Conservation (phyloP, 2,888 invertebrate genomes). For the Diarsia dahlii region DNA sequence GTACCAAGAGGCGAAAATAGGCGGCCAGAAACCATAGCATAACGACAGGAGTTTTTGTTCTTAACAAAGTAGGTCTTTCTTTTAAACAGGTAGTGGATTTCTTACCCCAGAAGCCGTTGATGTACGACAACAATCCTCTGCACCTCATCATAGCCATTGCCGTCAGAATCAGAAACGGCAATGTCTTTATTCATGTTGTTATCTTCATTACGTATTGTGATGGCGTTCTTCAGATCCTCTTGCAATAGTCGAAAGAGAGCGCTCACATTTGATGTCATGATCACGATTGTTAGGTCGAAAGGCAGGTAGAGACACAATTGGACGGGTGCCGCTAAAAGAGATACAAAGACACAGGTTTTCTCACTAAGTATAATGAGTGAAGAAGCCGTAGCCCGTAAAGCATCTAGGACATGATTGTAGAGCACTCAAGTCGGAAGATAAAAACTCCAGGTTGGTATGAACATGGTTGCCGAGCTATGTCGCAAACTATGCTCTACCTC, state of each 20-base stretch:
- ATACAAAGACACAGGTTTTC: neutral
- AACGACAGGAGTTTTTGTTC: neutral
- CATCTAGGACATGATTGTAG: neutral
- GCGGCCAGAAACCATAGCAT: neutral
- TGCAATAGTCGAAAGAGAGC: constrained; percentile 62
- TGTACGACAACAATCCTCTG: constrained; percentile 54
- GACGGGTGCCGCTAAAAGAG: constrained; percentile 50
- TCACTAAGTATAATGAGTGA: neutral
- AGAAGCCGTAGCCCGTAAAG: neutral
- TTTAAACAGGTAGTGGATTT: neutral
- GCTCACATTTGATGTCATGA: constrained; percentile 64
- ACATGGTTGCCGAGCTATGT: neutral
- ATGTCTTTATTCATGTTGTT: neutral
- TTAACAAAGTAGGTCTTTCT: neutral
- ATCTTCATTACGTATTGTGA: constrained; percentile 21
- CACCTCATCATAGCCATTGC: constrained; percentile 48
- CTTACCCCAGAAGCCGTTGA: constrained; percentile 63
- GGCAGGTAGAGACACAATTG: constrained; percentile 62
- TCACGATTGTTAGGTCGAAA: constrained; percentile 58
- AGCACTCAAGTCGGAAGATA: neutral
- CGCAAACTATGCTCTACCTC: neutral
- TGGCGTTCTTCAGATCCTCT: constrained; percentile 55
- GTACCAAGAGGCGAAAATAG: neutral
- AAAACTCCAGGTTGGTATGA: neutral
- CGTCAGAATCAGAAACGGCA: constrained; percentile 23